phyloP scores from a whole-genome alignment of 2,797 vertebrate species.

The Orientallactaga sibirica region DNA sequence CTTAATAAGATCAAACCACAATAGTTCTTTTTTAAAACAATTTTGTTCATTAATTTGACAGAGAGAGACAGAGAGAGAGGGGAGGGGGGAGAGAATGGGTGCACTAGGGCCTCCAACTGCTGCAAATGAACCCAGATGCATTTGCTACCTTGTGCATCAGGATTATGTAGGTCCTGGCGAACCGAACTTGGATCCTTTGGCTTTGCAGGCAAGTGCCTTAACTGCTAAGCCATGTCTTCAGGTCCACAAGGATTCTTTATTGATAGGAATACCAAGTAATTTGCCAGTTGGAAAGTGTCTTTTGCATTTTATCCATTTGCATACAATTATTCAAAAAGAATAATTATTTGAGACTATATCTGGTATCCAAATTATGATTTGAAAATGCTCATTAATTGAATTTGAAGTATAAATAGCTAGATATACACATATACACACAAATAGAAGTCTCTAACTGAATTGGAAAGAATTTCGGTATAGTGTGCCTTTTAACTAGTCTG shows the following conservation, averaged over 20 bases:
- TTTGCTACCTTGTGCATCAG: no score
- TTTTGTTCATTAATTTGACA: no score
- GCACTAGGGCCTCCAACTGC: no score
- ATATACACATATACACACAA: not conserved
- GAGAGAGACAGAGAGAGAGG: no score
- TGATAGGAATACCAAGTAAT: conserved; percentile 4
- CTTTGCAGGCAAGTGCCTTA: no score
- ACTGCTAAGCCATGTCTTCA: no score
- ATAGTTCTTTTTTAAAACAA: not conserved
- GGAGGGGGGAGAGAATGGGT: no score
- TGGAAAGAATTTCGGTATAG: not conserved
- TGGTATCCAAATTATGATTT: not conserved
- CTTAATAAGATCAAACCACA: conserved; percentile 35
- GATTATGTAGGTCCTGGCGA: no score
- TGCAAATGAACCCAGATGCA: no score
- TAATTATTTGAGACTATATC: not conserved
- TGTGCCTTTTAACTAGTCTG: not conserved
- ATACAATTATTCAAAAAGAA: conserved; percentile 36
- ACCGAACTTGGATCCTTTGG: no score
- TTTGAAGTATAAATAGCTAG: not conserved
- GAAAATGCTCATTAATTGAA: conserved; percentile 44
- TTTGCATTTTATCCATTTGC: not conserved
- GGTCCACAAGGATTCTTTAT: not conserved
- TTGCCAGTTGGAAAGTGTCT: not conserved
- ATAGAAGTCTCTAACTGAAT: conserved; percentile 14